phyloP scores from a whole-genome alignment of 2,888 invertebrate genomes.

The Lasioglossum lativentre region DNA sequence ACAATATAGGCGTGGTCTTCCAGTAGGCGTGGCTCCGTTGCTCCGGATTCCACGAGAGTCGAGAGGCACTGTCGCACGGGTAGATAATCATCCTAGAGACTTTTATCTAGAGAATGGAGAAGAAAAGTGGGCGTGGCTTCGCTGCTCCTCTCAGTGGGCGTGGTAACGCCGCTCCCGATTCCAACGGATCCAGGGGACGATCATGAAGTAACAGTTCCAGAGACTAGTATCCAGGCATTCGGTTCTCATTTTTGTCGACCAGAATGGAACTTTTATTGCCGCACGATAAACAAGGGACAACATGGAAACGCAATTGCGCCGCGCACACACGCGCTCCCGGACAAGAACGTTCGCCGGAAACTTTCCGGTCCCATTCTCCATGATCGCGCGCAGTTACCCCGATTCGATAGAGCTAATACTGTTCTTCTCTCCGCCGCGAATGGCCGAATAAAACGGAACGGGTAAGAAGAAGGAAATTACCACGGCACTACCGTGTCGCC shows the following conservation, averaged over 20 bases:
- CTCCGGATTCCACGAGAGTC: neutral
- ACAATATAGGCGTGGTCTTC: neutral
- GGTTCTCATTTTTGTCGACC: neutral
- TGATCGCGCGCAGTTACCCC: conserved; percentile 19
- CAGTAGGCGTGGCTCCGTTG: neutral
- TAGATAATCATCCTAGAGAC: too few relatives aligned
- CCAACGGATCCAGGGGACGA: neutral
- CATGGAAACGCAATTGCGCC: neutral
- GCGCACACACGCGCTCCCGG: neutral
- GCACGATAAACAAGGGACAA: neutral
- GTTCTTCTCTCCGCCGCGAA: neutral
- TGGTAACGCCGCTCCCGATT: neutral
- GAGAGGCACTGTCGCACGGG: too few relatives aligned
- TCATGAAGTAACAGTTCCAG: neutral
- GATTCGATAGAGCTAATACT: conserved; percentile 23
- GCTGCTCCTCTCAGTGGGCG: neutral
- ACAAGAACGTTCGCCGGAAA: neutral
- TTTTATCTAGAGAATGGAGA: too few relatives aligned
- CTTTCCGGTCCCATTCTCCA: conserved; percentile 17
- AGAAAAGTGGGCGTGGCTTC: too few relatives aligned
- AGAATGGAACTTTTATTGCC: neutral
- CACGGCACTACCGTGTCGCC: neutral
- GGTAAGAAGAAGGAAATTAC: neutral
- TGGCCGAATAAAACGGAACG: conserved; percentile 17
- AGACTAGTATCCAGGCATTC: too few relatives aligned